Percentiles rank a stretch among this genome's conserved stretches.
phyloP scores from a whole-genome alignment of 2,113 vertebrate genomes.

The Nesogale talazaci region DNA sequence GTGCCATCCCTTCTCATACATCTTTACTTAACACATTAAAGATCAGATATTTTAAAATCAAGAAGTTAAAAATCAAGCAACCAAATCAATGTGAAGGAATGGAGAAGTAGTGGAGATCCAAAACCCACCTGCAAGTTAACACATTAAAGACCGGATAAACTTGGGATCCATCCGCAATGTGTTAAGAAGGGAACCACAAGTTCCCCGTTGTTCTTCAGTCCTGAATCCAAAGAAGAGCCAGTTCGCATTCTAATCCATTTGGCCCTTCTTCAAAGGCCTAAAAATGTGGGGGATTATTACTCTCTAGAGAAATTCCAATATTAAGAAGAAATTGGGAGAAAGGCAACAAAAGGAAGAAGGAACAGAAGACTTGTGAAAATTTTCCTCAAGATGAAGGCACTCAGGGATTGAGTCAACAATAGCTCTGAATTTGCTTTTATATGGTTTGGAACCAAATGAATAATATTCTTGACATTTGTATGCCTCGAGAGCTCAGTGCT shows the following conservation, averaged over 20 bases:
- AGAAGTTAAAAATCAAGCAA: no score
- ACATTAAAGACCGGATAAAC: no score
- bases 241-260: not conserved
- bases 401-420: not conserved
- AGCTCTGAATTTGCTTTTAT: not conserved
- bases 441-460: not conserved
- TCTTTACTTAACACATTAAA: no score
- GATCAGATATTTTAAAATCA: no score
- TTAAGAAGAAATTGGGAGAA: not conserved
- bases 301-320: not conserved
- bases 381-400: not conserved
- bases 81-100: no score
- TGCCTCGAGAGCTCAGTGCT: not conserved
- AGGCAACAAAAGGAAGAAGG: not conserved
- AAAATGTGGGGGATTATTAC: not conserved
- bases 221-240: not conserved
- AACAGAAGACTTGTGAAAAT: not conserved
- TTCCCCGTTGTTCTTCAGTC: not conserved
- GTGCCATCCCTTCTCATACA: not conserved
- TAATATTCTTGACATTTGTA: not conserved
- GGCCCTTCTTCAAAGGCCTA: not conserved
- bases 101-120: no score
- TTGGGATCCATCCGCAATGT: no score
- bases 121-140: no score
- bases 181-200: slow-evolving; percentile 1